Evolutionary conservation across 2,113 vertebrate species (phyloP), one percentile per base, ranked within the genome.

Genomic region (Bothrops jararaca): DNA sequence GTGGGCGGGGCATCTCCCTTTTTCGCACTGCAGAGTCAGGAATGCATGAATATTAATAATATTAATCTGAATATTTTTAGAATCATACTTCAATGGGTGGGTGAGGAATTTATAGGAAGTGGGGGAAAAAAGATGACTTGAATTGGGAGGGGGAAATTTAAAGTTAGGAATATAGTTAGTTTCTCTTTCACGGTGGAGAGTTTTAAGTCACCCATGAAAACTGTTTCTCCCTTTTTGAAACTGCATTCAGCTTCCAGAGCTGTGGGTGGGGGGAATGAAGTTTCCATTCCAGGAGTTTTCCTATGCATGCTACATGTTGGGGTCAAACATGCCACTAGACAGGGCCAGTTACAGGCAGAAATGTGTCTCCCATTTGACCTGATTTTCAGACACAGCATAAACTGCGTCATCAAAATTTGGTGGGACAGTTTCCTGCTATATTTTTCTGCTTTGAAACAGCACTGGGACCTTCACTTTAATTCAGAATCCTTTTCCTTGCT

Each of bases 11-110:
- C 26, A 9, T 89, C 24, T 89, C 86, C 86, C 64, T 10, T 80
- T 89, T 92, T 64, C 29, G 54, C 86, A 39, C 48, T 86, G 53
- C 74, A 53, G 45, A 54, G 56, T 45, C 87, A 89, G 91, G 50
- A 69, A 26, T 86, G 92, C 92, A 90, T 93, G 92, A 53, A 23
- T 90, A 93, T 85, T 93, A 92, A 89, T 89, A 92, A 89, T 39
- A 92, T 89, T 92, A 90, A 90, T 90, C 58, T 93, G 90, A 93
- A 93, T 90, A 86, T 64, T 53, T 52, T 90, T 90, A 48, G 89
- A 90, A 90, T 90, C 45, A n/a, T 89, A 90, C 60, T 90, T 89
- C 22, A 54, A 54, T 15, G 20, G 26, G 89, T 80, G 74, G 92
- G 53, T 56, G 29, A 57, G 42, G 53, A 88, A 74, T 92, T 34